Evolutionary conservation across 2,888 invertebrate species (phyloP), one percentile per base, ranked within the genome.

Genomic region (Xestia xanthographa): DNA sequence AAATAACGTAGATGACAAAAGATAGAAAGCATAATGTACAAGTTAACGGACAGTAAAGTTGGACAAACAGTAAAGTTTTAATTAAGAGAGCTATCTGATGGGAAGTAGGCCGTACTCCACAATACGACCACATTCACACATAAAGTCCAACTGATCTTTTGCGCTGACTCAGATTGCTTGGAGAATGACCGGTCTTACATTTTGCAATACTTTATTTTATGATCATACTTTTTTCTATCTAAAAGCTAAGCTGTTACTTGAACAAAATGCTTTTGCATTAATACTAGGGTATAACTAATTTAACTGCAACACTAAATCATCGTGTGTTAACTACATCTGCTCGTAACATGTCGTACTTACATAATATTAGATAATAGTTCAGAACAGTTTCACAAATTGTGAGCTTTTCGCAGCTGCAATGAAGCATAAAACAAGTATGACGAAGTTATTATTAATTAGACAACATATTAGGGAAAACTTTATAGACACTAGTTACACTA

Each of bases 31-130:
- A 56, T 58, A 60, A 45, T 41, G 45, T 38, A 63, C 22, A 53
- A 72, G 12, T 34, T 65, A 66, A 66, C 70, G 45, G 66, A 29
- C 60, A 53, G 43, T 75, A n/a, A 74, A 85, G 43, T 69, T 38
- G 63, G 34, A 58, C 43, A 60, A 62, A 68, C 67, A 68, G 50
- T 84, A 71, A 83, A 71, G 70, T 86, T 83, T 66, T 68, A 86
- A 68, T 79, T 62, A 72, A 83, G 56, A 68, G 48, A 70, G 50
- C 50, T 56, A 73, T 72, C 72, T 48, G 70, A 67, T 82, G 41
- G 62, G 17, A 41, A 58, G 56, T 38, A 38, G 63, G n/a, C 63
- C 22, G 58, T 66, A 20, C 78, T 66, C 6, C 56, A 72, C 62
- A 66, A 56, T 73, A 74, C 67, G 65, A 73, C 58, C 63, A 50